Evolutionary conservation across 2,797 vertebrate species (phyloP), one percentile per base, ranked within the genome.

Genomic region (Falco biarmicus): DNA sequence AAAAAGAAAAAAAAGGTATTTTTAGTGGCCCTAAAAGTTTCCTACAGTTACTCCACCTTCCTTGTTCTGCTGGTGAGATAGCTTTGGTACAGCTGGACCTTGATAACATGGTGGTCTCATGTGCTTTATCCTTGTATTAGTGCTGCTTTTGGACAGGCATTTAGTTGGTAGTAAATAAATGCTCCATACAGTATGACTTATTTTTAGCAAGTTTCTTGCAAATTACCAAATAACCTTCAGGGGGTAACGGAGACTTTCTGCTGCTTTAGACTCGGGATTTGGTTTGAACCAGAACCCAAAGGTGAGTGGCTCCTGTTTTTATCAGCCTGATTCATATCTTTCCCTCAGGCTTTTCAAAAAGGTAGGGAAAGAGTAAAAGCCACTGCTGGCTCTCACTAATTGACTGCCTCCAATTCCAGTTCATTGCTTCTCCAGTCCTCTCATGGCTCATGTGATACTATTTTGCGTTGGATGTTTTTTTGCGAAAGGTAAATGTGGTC

Each of bases 381-480:
- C 6, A 1, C 22, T 24, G 25, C 15, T 51, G 20, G 29, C n/a
- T 91, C 69, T 56, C 3, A 0, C 31, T 84, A 41, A 37, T 19
- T 13, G 22, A 26, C 47, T 54, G 11, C n/a, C 10, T 76, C 28
- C 54, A 43, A 3, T 71, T 85, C 80, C 61, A 69, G 29, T 60
- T 77, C 4, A 2, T 32, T 85, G 41, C 61, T 69, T 74, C 51
- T 54, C 28, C 60, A 11, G 24, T 51, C 10, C 24, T 77, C 43
- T 43, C 21, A 2, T 29, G 47, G 39, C 29, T 43, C 26, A 12
- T 1, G 5, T 0, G 1, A 7, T 69, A 45, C 21, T 20, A 10
- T 34, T 93, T 53, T 6, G 15, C 37, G 51, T 22, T 22, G 41
- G 45, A 4, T 41, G 37, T 29, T 53, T 88, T 51, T 63, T 74